A percentile compares a stretch with the other conserved stretches of the same genome.
Conservation (phyloP, 1,140 invertebrate genomes). For the Papilio polyxenes region DNA sequence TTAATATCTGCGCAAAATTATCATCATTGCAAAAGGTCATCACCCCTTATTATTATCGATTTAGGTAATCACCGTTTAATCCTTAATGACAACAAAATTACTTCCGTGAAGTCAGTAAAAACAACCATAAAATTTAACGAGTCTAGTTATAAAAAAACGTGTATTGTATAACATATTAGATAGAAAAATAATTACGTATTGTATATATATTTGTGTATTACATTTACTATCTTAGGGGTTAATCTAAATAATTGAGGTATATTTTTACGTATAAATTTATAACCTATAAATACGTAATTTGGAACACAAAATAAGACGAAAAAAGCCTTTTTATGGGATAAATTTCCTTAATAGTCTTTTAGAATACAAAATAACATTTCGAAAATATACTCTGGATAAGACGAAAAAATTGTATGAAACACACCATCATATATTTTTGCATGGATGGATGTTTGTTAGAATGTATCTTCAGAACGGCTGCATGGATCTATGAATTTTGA, state of each 20-base stretch:
- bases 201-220: background rate
- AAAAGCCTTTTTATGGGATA: too few species aligned
- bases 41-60: conserved; percentile 3
- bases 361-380: too few species aligned
- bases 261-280: too few species aligned
- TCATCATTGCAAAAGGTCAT: background rate
- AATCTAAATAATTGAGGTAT: background rate
- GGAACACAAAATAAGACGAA: too few species aligned
- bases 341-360: too few species aligned
- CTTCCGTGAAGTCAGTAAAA: background rate
- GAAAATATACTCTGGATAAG: too few species aligned
- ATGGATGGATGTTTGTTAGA: too few species aligned
- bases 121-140: background rate
- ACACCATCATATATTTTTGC: too few species aligned
- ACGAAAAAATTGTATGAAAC: too few species aligned
- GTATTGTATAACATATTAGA: background rate
- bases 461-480: too few species aligned
- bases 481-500: too few species aligned
- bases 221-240: background rate
- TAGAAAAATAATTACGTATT: background rate
- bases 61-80: conserved; percentile 24
- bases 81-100: conserved; percentile 32
- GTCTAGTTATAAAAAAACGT: background rate
- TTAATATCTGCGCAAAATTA: background rate
- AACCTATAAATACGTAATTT: too few species aligned